These are phyloP conservation scores for Tarsius wallacei DNA, from an alignment of 2,797 vertebrate species.

Conservation along the genomic window DNA sequence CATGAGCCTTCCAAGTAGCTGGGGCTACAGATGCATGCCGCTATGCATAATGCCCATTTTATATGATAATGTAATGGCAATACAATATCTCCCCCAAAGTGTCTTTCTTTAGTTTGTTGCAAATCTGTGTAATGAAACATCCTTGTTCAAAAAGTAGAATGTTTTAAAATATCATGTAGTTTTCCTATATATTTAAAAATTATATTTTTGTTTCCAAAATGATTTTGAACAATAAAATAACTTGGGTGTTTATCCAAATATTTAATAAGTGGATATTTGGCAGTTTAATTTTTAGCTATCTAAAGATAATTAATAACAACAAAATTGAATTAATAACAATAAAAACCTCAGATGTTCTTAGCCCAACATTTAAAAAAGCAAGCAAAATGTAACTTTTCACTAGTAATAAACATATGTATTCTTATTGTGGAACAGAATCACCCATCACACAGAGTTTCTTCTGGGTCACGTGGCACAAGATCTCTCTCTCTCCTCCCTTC, in stretches of 20 bases:
- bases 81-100: not conserved
- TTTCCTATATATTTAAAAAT: not conserved
- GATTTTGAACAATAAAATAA: not conserved
- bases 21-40: not conserved
- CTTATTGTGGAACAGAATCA: not conserved
- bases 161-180: not conserved
- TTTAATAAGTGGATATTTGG: not conserved
- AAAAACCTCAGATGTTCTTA: not conserved
- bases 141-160: not conserved
- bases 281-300: not conserved
- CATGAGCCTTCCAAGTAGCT: not conserved
- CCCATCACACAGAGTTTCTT: not conserved
- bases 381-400: not conserved
- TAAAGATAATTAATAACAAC: too few species aligned
- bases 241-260: not conserved
- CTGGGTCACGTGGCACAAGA: too few species aligned
- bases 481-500: accelerated
- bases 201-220: slow-evolving; percentile 22
- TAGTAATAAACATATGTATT: not conserved
- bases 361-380: not conserved
- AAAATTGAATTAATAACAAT: not conserved
- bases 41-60: not conserved
- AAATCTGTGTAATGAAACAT: not conserved
- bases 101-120: not conserved
- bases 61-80: not conserved